These are phyloP conservation scores for Perognathus longimembris DNA, from an alignment of 2,113 vertebrate genomes.

Conservation along the genomic window DNA sequence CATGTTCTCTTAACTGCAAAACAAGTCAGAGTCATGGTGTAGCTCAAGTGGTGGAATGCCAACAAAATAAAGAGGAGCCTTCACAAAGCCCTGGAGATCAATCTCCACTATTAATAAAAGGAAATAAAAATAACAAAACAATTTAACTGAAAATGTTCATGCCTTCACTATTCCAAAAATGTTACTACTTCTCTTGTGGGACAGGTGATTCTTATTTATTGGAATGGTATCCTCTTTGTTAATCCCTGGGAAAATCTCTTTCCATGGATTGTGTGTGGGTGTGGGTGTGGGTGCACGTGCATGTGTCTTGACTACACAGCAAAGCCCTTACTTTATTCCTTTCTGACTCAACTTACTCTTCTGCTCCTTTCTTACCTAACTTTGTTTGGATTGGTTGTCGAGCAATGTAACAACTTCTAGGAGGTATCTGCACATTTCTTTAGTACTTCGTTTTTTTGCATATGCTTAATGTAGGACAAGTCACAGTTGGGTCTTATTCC, in stretches of 20 bases:
- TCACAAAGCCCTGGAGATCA: no score
- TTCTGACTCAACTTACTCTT: neutral
- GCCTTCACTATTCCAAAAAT: neutral
- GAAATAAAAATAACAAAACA: no score
- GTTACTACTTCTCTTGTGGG: neutral
- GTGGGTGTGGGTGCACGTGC: no score
- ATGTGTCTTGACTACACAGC: neutral
- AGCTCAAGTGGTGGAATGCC: no score
- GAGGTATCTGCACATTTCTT: neutral
- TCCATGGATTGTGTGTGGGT: no score
- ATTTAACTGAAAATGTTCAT: neutral
- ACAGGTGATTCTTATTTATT: neutral
- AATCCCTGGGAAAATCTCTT: no score
- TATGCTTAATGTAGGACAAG: neutral
- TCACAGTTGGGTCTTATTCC: neutral
- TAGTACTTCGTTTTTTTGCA: neutral
- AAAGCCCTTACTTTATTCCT: neutral
- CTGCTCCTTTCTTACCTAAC: neutral
- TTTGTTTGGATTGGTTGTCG: neutral
- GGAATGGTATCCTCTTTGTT: neutral
- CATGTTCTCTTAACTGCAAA: no score
- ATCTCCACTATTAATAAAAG: no score
- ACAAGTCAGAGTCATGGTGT: no score
- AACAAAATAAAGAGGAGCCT: no score
- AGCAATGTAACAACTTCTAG: neutral